Evolutionary conservation across 2,888 invertebrate species (phyloP).

Genomic region (Stegophylla sp.): DNA sequence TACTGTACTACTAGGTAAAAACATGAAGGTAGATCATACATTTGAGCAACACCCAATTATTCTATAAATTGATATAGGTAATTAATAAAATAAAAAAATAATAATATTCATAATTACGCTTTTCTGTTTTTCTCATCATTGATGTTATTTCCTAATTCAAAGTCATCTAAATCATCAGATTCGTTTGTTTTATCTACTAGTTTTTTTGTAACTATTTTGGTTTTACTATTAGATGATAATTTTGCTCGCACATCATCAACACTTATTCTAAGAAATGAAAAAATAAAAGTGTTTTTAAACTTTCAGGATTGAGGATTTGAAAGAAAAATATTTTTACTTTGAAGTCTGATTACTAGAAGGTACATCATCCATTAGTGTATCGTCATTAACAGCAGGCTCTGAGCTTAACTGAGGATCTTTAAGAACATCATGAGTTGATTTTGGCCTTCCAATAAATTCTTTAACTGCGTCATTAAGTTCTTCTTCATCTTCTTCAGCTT

Average conservation of each 20-base stretch:
- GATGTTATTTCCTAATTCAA: constrained; percentile 62
- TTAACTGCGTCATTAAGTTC: constrained; percentile 73
- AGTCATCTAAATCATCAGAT: constrained; percentile 50
- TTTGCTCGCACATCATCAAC: constrained; percentile 45
- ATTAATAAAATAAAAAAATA: too few species aligned
- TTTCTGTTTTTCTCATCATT: constrained; percentile 70
- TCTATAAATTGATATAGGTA: too few species aligned
- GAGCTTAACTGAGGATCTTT: constrained; percentile 87
- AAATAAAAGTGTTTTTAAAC: not conserved
- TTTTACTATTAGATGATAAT: constrained; percentile 37
- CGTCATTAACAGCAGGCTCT: constrained; percentile 68
- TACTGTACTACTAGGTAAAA: too few species aligned
- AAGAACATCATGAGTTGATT: constrained; percentile 91
- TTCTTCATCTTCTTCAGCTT: constrained; percentile 95
- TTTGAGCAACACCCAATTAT: too few species aligned
- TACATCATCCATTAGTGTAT: constrained; percentile 64
- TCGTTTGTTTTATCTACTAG: constrained; percentile 14
- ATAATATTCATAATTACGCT: constrained; percentile 66
- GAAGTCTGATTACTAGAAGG: constrained; percentile 54
- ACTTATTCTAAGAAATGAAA: constrained; percentile 56
- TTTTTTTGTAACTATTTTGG: constrained; percentile 1
- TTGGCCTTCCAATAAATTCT: constrained; percentile 81
- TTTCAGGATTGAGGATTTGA: not conserved
- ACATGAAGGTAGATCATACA: too few species aligned
- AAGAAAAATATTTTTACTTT: constrained; percentile 20